Conservation (phyloP, 2,797 vertebrate species). For the Apogon talboti region DNA sequence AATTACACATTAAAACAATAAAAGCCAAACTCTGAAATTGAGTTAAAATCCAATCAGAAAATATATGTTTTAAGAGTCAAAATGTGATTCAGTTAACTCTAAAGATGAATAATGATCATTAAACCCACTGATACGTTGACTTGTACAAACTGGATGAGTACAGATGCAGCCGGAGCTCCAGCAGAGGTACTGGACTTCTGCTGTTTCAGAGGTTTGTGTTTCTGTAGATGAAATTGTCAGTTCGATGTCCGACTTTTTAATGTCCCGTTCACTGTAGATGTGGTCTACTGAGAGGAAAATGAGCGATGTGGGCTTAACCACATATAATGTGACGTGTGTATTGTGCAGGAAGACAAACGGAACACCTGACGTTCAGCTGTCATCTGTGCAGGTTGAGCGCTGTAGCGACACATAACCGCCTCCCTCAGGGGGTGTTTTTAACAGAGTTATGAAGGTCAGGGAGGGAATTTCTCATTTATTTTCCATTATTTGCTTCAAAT, state of each 20-base stretch:
- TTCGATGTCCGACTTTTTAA: background rate
- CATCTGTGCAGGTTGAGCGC: background rate
- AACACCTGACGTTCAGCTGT: background rate
- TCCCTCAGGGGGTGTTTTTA: slow-evolving; percentile 11
- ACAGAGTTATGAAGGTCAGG: slow-evolving; percentile 20
- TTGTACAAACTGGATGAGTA: no score
- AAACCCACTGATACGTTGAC: no score
- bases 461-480: slow-evolving; percentile 17
- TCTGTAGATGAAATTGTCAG: background rate
- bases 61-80: no score
- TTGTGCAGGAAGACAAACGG: background rate
- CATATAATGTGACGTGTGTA: background rate
- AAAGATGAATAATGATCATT: no score
- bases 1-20: no score
- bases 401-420: background rate
- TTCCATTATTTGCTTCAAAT: slow-evolving; percentile 36
- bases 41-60: no score
- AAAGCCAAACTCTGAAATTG: no score
- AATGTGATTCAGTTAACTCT: no score
- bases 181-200: no score
- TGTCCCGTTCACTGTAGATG: background rate
- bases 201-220: no score
- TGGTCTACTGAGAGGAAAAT: background rate
- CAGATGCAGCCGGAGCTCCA: no score
- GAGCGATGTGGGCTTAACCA: background rate